Evolutionary conservation across 2,113 vertebrate species (phyloP), one percentile per base, ranked within the genome.

Genomic region (Natator depressus): DNA sequence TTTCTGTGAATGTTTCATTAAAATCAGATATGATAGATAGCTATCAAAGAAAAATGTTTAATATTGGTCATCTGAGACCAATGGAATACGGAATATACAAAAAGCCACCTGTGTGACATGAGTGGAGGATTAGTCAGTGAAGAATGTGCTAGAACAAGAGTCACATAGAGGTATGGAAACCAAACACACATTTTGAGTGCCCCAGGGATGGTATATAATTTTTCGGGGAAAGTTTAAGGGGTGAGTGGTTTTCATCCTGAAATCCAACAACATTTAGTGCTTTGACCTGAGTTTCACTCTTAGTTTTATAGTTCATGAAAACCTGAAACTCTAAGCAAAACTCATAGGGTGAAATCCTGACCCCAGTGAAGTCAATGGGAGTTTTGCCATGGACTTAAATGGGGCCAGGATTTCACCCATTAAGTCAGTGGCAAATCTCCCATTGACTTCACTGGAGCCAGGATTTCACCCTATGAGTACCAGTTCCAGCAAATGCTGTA

Each of bases 71-170:
- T 25, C 54, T 85, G 88, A 94, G 80, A 69, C 91, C 62, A 59
- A 80, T 25, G 38, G 31, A 85, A 46, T 38, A 27, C 53, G 27
- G n/a, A 94, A 85, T 85, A 81, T 79, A 91, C 85, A 0, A 16
- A 89, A 84, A 94, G 13, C 31, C 49, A 53, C 0, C 0, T 0
- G 29, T 0, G 0, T 1, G 5, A 80, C 92, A 6, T n/a, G 20
- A 93, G 46, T 4, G 5, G 2, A 38, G 16, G 42, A 14, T 78
- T 86, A 78, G 19, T 49, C 80, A 78, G 27, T 6, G 53, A 76
- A 59, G 89, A 1, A 51, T 1, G 0, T 42, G 3, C 1, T 35
- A 16, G 51, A 47, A 19, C 12, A 76, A 42, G 86, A 53, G 87
- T 3, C 42, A n/a, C 55, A 25, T 11, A 27, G 55, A 54, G 47